Conservation (phyloP, 2,888 invertebrate species). For the Neria commutata region DNA sequence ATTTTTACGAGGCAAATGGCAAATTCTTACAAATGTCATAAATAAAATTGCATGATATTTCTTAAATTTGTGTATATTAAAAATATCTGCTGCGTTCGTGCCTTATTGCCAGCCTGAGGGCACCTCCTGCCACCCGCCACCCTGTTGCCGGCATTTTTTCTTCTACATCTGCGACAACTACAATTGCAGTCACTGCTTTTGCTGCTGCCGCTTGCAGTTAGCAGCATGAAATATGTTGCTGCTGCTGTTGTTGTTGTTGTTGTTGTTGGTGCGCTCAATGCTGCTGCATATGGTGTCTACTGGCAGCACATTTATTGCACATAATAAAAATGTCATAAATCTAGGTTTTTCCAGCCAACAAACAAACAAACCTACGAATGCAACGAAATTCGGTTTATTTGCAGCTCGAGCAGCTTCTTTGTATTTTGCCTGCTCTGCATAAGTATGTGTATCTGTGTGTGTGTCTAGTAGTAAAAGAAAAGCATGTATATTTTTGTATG, state of each 20-base stretch:
- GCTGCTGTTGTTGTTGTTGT: too few relatives aligned
- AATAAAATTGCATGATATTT: constrained; percentile 38
- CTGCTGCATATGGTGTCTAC: too few relatives aligned
- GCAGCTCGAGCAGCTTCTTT: too few relatives aligned
- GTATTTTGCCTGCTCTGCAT: constrained; percentile 8
- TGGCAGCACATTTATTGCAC: constrained; percentile 38
- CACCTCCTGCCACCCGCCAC: too few relatives aligned
- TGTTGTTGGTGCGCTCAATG: too few relatives aligned
- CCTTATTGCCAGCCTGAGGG: too few relatives aligned
- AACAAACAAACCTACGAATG: constrained; percentile 35
- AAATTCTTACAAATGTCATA: constrained; percentile 37
- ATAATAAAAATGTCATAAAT: constrained; percentile 54
- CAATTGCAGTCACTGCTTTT: too few relatives aligned
- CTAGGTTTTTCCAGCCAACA: constrained; percentile 48
- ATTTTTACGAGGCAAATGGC: neutral
- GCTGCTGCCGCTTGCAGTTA: too few relatives aligned
- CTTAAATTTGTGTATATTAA: constrained; percentile 55
- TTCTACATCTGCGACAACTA: too few relatives aligned
- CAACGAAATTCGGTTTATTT: constrained; percentile 11
- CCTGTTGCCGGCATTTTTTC: too few relatives aligned
- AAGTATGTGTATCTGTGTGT: neutral
- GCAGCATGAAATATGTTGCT: constrained; percentile 26
- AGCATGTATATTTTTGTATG: neutral
- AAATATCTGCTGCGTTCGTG: constrained; percentile 39
- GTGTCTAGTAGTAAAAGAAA: too few relatives aligned